These are phyloP conservation scores for Dissostichus mawsoni DNA, from an alignment of 2,113 vertebrate species.

Conservation along the genomic window DNA sequence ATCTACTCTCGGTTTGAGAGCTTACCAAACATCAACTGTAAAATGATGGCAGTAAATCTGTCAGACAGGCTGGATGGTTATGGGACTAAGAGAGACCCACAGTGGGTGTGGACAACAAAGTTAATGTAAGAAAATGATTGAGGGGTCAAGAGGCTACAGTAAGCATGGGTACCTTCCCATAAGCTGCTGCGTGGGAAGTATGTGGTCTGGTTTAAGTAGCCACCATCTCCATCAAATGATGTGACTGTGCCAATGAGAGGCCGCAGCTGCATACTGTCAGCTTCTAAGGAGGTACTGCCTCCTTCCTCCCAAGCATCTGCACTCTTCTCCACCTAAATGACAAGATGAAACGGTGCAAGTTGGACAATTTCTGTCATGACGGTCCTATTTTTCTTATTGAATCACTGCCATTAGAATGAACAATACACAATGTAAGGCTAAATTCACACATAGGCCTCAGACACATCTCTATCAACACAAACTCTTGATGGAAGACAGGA, in stretches of 20 bases:
- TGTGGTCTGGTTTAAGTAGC: constrained; percentile 91
- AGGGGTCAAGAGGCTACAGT: not conserved
- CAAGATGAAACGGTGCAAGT: constrained; percentile 1
- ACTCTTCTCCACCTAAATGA: constrained; percentile 83
- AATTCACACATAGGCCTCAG: too few relatives aligned
- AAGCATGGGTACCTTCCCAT: constrained; percentile 85
- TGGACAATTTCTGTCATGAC: not conserved
- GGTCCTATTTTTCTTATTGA: not conserved
- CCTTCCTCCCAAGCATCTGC: constrained; percentile 83
- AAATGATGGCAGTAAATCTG: not conserved
- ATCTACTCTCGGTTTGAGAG: not conserved
- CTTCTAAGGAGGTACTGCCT: constrained; percentile 38
- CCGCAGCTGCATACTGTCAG: constrained; percentile 73
- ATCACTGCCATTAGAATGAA: not conserved
- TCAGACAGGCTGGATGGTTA: not conserved
- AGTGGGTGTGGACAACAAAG: not conserved
- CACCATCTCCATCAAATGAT: constrained; percentile 82
- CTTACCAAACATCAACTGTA: constrained; percentile 11
- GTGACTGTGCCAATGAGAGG: constrained; percentile 91
- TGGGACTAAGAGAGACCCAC: not conserved
- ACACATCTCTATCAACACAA: too few relatives aligned
- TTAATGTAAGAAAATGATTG: constrained; percentile 5
- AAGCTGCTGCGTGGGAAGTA: constrained; percentile 87
- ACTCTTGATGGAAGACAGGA: too few relatives aligned
- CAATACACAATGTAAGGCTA: not conserved